phyloP scores from a whole-genome alignment of 1,140 invertebrate genomes.

The Drosophila paulistorum region DNA sequence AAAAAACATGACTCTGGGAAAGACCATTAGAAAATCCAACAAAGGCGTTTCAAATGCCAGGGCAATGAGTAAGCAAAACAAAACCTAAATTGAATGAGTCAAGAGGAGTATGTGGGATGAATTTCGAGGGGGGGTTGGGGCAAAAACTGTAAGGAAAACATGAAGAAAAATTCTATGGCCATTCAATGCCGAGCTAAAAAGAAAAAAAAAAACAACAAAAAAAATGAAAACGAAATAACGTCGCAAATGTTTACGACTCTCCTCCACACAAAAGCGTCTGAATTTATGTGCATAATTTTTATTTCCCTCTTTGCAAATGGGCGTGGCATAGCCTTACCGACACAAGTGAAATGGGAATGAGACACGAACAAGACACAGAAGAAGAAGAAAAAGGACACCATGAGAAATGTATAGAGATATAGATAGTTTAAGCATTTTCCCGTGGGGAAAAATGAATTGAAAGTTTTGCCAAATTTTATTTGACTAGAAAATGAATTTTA shows the following conservation, averaged over 20 bases:
- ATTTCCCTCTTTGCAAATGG: conserved; percentile 34
- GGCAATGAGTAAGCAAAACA: conserved; percentile 51
- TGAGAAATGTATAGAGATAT: background rate
- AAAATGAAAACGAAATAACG: conserved; percentile 37
- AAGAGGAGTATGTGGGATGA: background rate
- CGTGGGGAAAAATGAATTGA: conserved; percentile 8
- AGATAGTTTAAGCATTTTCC: conserved; percentile 4
- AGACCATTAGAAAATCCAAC: conserved; percentile 45
- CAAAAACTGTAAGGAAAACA: conserved; percentile 44
- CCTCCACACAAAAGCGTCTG: conserved; percentile 48
- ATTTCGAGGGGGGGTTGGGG: background rate
- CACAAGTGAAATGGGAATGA: background rate
- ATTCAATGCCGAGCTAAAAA: conserved; percentile 2
- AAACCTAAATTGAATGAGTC: conserved; percentile 26
- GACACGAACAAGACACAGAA: background rate
- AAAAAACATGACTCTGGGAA: conserved; percentile 53
- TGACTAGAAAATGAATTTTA: background rate
- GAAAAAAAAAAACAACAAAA: conserved; percentile 4
- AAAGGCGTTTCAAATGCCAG: conserved; percentile 55
- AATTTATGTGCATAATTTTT: conserved; percentile 80
- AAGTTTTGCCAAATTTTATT: conserved; percentile 3
- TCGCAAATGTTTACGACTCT: conserved; percentile 56
- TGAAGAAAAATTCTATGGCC: conserved; percentile 38
- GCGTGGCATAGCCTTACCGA: conserved; percentile 15
- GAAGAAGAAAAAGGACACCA: background rate